Percentiles rank a stretch among this genome's conserved stretches.
phyloP scores from a whole-genome alignment of 2,888 invertebrate genomes.

The Lysandra coridon region DNA sequence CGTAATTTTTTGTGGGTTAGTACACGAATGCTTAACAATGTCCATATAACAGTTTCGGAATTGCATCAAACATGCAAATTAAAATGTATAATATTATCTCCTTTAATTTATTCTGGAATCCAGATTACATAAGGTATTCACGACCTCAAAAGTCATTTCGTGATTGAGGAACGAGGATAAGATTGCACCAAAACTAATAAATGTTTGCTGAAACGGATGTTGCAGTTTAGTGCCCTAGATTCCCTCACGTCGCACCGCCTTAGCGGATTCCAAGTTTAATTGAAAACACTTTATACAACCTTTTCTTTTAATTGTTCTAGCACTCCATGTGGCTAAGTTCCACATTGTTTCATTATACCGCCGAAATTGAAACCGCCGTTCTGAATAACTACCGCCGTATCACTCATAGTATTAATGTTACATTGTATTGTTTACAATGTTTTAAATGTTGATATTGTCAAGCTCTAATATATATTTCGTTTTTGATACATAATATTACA shows the following conservation, averaged over 20 bases:
- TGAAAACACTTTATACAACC: slow-evolving; percentile 69
- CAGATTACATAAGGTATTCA: background rate
- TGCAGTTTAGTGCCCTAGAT: slow-evolving; percentile 59
- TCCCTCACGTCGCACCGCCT: slow-evolving; percentile 59
- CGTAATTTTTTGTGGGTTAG: too few species aligned
- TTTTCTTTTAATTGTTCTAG: slow-evolving; percentile 67
- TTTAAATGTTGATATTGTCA: background rate
- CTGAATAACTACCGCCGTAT: slow-evolving; percentile 15
- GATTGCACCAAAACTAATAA: slow-evolving; percentile 64
- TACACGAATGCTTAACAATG: too few species aligned
- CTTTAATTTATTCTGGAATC: background rate
- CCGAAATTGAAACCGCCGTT: slow-evolving; percentile 39
- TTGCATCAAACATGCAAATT: too few species aligned
- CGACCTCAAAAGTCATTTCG: background rate
- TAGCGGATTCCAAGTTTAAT: slow-evolving; percentile 71
- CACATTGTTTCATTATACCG: slow-evolving; percentile 43
- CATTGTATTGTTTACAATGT: background rate
- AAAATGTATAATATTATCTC: background rate
- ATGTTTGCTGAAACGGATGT: slow-evolving; percentile 48
- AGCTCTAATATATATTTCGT: background rate
- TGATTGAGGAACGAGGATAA: slow-evolving; percentile 50
- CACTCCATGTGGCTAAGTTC: slow-evolving; percentile 41
- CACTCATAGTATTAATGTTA: slow-evolving; percentile 33
- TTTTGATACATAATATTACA: too few species aligned
- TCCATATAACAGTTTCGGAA: too few species aligned